These are phyloP conservation scores for Drosophila ironensis DNA, from an alignment of 1,140 invertebrate species.

Conservation along the genomic window DNA sequence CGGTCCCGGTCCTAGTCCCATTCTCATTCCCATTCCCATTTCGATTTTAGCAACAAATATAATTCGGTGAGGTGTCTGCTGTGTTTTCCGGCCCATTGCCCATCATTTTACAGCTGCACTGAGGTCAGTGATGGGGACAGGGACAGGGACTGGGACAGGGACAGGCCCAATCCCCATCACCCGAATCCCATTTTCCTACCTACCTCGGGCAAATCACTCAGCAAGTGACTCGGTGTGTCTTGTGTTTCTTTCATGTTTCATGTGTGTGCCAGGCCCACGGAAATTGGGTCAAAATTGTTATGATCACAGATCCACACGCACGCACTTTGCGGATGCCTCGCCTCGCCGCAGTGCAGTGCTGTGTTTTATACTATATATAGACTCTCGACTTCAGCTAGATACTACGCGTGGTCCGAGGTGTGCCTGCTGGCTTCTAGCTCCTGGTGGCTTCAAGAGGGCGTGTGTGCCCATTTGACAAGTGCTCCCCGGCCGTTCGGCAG, in stretches of 20 bases:
- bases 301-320: conserved; percentile 60
- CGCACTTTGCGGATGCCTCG: conserved; percentile 17
- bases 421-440: too few relatives aligned
- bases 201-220: conserved; percentile 50
- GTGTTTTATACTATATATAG: conserved; percentile 64
- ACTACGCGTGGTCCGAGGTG: conserved; percentile 62
- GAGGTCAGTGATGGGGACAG: conserved; percentile 67
- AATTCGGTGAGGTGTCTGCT: conserved; percentile 8
- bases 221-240: conserved; percentile 32
- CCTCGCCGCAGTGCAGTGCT: conserved; percentile 54
- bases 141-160: conserved; percentile 20
- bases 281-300: conserved; percentile 81
- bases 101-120: conserved; percentile 62
- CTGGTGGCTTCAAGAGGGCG: conserved; percentile 37
- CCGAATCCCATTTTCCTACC: not conserved
- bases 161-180: not conserved
- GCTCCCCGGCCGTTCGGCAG: conserved; percentile 9
- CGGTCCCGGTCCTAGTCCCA: too few relatives aligned
- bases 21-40: not conserved
- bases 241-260: conserved; percentile 56
- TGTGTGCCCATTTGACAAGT: conserved; percentile 65
- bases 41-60: not conserved
- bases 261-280: conserved; percentile 36
- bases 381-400: conserved; percentile 37
- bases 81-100: conserved; percentile 48